Percentiles rank a stretch among this genome's conserved stretches.
These are phyloP conservation scores for Ariopsis seemanni DNA, from an alignment of 2,113 vertebrate genomes.

Conservation along the genomic window DNA sequence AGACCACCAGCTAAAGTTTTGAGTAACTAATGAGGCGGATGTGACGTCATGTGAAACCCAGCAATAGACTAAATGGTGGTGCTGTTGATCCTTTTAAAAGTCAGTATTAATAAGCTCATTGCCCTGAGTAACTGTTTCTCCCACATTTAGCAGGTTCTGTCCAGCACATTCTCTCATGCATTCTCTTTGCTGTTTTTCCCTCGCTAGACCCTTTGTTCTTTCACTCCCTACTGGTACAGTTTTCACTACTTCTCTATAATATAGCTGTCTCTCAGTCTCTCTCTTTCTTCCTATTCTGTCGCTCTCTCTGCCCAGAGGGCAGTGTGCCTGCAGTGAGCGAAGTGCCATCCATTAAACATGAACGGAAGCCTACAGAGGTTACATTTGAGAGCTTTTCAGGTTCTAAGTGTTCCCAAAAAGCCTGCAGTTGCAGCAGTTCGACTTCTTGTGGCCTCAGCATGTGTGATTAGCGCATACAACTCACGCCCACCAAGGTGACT, in stretches of 20 bases:
- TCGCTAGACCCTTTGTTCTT: conserved; percentile 3
- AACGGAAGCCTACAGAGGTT: conserved; percentile 43
- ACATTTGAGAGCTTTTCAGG: conserved; percentile 27
- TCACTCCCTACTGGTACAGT: conserved; percentile 6
- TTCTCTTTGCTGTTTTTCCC: conserved; percentile 29
- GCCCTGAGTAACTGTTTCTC: not conserved
- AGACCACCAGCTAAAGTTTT: too few relatives aligned
- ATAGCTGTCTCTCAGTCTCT: not conserved
- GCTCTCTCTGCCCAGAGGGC: conserved; percentile 31
- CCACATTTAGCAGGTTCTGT: not conserved
- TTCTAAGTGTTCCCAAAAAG: conserved; percentile 20
- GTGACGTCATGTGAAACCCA: too few relatives aligned
- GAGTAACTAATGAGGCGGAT: too few relatives aligned
- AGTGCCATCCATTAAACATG: conserved; percentile 54
- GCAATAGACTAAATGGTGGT: not conserved
- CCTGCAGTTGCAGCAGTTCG: not conserved
- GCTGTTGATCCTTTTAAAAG: conserved; percentile 39
- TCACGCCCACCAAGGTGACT: not conserved
- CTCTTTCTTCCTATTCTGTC: conserved; percentile 7
- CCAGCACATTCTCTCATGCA: not conserved
- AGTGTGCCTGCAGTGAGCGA: conserved; percentile 34
- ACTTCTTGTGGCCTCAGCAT: conserved; percentile 1
- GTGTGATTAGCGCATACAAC: conserved; percentile 18
- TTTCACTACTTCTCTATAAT: conserved; percentile 1
- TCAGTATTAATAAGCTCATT: conserved; percentile 44